Conservation (phyloP, 2,113 vertebrate species). For the Lasiurus borealis region DNA sequence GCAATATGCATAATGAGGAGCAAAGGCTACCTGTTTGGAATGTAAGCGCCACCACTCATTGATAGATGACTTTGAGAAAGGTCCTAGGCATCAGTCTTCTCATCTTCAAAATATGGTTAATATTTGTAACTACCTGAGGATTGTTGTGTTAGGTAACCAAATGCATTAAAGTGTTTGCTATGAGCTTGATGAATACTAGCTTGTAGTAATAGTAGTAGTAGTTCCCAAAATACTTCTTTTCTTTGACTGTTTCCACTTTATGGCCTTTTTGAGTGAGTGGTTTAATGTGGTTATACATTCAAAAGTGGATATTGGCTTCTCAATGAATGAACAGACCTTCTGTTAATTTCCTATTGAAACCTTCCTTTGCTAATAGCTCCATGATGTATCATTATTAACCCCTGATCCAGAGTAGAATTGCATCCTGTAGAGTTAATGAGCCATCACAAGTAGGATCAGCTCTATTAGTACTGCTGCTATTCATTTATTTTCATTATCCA, state of each 20-base stretch:
- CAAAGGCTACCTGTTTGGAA: background rate
- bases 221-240: background rate
- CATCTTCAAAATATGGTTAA: background rate
- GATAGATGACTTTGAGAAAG: background rate
- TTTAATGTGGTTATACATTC: background rate
- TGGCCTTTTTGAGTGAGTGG: background rate
- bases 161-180: background rate
- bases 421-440: constrained; percentile 73
- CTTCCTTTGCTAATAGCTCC: constrained; percentile 40
- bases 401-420: constrained; percentile 46
- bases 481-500: constrained; percentile 76
- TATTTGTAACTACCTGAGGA: background rate
- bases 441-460: constrained; percentile 69
- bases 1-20: background rate
- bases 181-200: background rate
- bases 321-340: constrained; percentile 46
- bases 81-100: background rate
- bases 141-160: background rate
- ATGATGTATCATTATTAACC: constrained; percentile 9
- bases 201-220: background rate
- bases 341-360: constrained; percentile 26
- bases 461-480: constrained; percentile 56
- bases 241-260: background rate
- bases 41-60: background rate
- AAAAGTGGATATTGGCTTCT: background rate